Conservation (phyloP, 2,113 vertebrate species). For the Ctenomys sociabilis region DNA sequence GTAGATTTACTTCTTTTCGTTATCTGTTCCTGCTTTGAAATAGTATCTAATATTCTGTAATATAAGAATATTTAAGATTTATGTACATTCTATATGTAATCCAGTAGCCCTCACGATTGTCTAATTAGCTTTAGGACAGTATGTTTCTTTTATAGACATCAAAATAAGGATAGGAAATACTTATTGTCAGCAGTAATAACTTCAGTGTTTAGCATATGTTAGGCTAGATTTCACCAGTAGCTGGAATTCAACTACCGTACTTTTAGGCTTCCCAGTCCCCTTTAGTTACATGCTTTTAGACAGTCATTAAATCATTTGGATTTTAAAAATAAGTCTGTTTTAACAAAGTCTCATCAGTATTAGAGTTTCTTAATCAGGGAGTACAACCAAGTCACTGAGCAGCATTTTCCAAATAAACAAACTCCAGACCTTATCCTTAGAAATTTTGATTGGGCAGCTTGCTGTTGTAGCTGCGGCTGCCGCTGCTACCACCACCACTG, state of each 20-base stretch:
- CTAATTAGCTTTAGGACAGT: background rate
- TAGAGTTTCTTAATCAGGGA: slow-evolving; percentile 20
- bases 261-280: no score
- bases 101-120: background rate
- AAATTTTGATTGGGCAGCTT: background rate
- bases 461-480: background rate
- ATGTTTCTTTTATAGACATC: background rate
- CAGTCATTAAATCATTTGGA: no score
- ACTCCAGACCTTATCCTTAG: background rate
- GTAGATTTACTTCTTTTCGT: background rate
- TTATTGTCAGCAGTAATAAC: background rate
- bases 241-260: no score
- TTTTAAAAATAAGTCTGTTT: background rate
- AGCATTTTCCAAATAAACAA: slow-evolving; percentile 25
- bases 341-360: slow-evolving; percentile 1
- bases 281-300: no score
- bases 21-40: background rate
- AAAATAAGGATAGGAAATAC: background rate
- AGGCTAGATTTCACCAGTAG: no score
- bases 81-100: background rate
- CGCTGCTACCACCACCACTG: background rate
- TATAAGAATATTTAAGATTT: background rate
- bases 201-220: background rate
- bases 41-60: background rate
- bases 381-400: background rate